These are phyloP conservation scores for Bubo scandiacus DNA, from an alignment of 2,113 vertebrate genomes.

Conservation along the genomic window DNA sequence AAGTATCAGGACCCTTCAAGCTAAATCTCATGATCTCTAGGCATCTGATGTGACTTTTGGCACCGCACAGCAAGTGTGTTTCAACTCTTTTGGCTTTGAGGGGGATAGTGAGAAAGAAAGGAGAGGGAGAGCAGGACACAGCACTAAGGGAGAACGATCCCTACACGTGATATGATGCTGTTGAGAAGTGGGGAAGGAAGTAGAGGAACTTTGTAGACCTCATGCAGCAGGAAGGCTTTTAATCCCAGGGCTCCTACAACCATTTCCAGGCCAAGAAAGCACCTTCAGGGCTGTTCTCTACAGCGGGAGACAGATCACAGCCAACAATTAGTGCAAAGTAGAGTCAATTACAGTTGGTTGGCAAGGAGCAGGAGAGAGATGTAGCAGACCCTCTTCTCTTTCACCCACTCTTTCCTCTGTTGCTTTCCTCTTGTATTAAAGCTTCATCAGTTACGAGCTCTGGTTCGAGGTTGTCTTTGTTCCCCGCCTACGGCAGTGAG, in stretches of 20 bases:
- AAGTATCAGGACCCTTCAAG: background rate
- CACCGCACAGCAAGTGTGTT: background rate
- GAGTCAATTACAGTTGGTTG: rapidly evolving
- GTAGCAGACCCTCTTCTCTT: background rate
- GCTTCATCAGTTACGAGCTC: background rate
- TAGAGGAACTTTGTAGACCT: background rate
- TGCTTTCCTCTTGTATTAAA: background rate
- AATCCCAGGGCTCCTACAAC: background rate
- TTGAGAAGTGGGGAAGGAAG: background rate
- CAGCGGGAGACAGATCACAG: background rate
- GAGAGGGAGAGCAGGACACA: background rate
- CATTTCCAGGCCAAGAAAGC: background rate
- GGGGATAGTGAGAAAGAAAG: background rate
- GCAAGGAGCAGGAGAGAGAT: background rate
- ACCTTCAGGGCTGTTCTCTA: background rate
- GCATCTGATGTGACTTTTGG: rapidly evolving
- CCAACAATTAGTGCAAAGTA: background rate
- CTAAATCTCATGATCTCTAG: background rate
- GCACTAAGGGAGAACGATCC: background rate
- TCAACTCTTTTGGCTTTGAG: background rate
- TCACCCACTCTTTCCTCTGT: background rate
- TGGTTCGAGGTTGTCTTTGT: background rate
- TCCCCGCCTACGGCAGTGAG: background rate
- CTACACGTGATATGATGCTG: rapidly evolving
- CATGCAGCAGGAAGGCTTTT: background rate